phyloP scores from a whole-genome alignment of 2,888 invertebrate genomes.

The Drosophila emarginata region DNA sequence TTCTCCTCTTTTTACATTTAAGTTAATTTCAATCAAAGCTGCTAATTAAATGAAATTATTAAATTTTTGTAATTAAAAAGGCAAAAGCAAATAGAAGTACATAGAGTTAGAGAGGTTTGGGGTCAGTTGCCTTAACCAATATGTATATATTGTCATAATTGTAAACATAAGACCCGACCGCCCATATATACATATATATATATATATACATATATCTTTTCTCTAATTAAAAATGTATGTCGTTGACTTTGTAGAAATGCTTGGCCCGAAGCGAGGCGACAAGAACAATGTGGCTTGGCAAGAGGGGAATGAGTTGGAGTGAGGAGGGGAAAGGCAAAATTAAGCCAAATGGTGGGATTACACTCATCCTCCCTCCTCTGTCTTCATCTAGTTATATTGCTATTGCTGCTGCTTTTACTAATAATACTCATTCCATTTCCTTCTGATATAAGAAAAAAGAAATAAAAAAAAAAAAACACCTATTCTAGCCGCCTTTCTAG shows the following conservation, averaged over 20 bases:
- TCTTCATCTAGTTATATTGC: neutral
- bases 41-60: conserved; percentile 9
- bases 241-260: conserved; percentile 5
- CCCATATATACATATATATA: too few species aligned
- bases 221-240: conserved; percentile 1
- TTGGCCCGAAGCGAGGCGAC: neutral
- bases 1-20: neutral
- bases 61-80: conserved; percentile 1
- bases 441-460: neutral
- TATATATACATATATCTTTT: too few species aligned
- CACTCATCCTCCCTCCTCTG: neutral
- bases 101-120: neutral
- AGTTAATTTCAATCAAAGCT: neutral
- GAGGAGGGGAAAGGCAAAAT: neutral
- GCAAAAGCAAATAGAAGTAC: neutral
- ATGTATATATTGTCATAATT: conserved; percentile 1
- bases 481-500: neutral
- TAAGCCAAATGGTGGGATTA: neutral
- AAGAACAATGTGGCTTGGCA: neutral
- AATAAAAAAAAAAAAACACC: neutral
- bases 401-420: too few species aligned
- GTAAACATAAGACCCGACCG: too few species aligned
- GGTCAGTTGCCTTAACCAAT: conserved; percentile 4
- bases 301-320: neutral
- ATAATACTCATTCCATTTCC: neutral